Conservation (phyloP, 2,797 vertebrate species). For the Gorsachius magnificus region DNA sequence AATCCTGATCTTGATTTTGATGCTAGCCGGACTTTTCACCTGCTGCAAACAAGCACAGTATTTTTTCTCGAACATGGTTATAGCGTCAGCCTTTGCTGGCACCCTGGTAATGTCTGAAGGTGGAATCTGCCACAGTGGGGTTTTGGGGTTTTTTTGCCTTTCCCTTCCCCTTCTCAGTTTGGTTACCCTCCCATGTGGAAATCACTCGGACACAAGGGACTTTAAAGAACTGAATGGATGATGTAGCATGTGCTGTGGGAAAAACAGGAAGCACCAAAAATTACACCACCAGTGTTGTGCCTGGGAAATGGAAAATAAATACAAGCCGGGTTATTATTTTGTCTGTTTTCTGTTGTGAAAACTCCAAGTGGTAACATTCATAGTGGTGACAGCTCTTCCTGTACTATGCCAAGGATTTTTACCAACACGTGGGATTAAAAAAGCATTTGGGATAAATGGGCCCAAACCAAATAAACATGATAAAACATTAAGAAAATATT, state of each 20-base stretch:
- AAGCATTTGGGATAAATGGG: neutral
- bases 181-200: neutral
- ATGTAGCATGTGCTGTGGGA: neutral
- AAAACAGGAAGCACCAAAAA: neutral
- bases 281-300: neutral
- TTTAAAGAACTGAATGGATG: neutral
- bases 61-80: neutral
- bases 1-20: conserved; percentile 67
- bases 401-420: neutral
- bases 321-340: neutral
- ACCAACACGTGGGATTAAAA: neutral
- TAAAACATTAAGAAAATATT: neutral
- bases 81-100: neutral
- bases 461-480: neutral
- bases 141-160: neutral
- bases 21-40: neutral
- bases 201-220: neutral
- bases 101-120: neutral
- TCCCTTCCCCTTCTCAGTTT: neutral
- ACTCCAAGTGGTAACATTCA: neutral
- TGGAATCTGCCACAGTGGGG: accelerated
- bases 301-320: neutral
- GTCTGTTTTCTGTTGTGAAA: neutral
- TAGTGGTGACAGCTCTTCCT: neutral
- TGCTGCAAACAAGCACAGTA: neutral